Evolutionary conservation across 2,888 invertebrate genomes (phyloP), one percentile per base, ranked within the genome.

Genomic region (Ormia ochracea): DNA sequence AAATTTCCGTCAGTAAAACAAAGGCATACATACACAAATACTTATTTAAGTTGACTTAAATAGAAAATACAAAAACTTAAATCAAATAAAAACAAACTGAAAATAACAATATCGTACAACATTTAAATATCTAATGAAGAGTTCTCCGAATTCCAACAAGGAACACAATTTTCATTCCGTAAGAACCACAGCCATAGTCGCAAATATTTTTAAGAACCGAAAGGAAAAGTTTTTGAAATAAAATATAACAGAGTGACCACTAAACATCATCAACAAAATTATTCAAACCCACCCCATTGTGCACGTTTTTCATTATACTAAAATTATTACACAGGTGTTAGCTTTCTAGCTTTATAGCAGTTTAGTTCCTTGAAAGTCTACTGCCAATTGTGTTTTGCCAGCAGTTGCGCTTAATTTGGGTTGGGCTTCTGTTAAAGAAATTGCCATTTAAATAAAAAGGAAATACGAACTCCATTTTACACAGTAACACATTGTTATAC

Each of bases 101-200:
- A 6, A 33, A 31, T 43, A 41, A 21, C n/a, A 36, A 33, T 1
- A 10, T 4, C 17, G 5, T 48, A 45, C 19, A 4, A 52, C 28
- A 56, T 26, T 69, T 56, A 19, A 69, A 58, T 21, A 54, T 19
- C 43, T 23, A 21, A 59, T n/a, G 14, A 21, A 59, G 50, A 70
- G 17, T 70, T 41, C 50, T 23, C 10, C 59, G 28, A 59, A 14
- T 12, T 1, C 48, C 48, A 45, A 65, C 28, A 38, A 38, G 12
- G n/a, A 10, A 56, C 28, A 19, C 36, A 7, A 19, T 21, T 9
- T 14, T 43, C n/a, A n/a, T n/a, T n/a, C n/a, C 36, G 14, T 14
- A n/a, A n/a, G 14, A 17, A 41, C 17, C 41, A 41, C 14, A 17
- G 41, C 17, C 2, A n/a, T n/a, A n/a, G n/a, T n/a, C n/a, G n/a